Conservation (phyloP, 2,113 vertebrate species). For the Myocastor coypus region DNA sequence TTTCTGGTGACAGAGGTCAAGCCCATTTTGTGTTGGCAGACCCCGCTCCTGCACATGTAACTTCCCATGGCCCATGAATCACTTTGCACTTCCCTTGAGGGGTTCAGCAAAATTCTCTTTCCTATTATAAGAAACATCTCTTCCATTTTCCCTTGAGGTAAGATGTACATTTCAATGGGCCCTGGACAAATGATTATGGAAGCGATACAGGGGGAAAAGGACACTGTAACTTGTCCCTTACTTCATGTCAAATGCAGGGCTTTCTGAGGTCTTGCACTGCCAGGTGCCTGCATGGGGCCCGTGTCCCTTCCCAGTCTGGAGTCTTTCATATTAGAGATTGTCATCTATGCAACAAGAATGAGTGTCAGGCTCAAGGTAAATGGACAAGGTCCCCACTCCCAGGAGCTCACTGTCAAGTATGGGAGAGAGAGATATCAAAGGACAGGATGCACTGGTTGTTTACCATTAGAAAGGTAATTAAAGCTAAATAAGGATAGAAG, state of each 20-base stretch:
- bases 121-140: background rate
- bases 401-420: background rate
- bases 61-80: background rate
- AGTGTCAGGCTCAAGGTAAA: background rate
- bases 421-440: background rate
- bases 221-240: background rate
- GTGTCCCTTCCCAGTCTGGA: background rate
- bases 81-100: background rate
- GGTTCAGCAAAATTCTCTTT: background rate
- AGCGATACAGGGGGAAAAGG: background rate
- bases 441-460: background rate
- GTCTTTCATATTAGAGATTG: background rate
- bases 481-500: background rate
- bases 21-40: background rate
- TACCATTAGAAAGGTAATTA: background rate
- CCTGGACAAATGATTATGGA: background rate
- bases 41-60: background rate
- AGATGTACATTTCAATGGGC: background rate
- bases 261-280: background rate
- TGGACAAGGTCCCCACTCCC: background rate
- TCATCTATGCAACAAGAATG: background rate
- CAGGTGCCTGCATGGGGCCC: background rate
- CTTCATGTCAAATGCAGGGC: background rate
- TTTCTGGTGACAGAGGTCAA: background rate
- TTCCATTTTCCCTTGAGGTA: background rate